phyloP scores from a whole-genome alignment of 2,113 vertebrate species.

The Laticauda laticaudata region DNA sequence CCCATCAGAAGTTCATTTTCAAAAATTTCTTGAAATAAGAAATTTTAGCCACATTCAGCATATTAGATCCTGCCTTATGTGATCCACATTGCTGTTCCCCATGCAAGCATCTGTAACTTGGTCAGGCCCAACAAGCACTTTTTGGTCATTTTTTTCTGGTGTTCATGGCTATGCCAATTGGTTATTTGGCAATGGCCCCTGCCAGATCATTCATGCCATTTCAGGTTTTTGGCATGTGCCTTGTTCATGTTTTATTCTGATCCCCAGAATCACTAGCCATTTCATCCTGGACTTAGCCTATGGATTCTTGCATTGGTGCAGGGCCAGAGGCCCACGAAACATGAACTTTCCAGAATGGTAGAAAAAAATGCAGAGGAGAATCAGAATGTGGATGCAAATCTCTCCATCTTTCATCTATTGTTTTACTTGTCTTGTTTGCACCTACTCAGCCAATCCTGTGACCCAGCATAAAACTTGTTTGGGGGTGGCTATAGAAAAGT shows the following conservation, averaged over 20 bases:
- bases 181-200: background rate
- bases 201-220: background rate
- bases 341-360: background rate
- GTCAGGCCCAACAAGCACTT: too few species aligned
- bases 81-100: background rate
- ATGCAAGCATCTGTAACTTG: background rate
- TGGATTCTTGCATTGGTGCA: background rate
- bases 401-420: background rate
- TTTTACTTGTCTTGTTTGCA: background rate
- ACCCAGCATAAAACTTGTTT: background rate
- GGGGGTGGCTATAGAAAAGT: background rate
- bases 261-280: background rate
- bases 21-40: background rate
- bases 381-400: background rate
- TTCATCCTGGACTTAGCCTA: background rate
- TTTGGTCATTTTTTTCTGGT: background rate
- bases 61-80: background rate
- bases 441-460: background rate
- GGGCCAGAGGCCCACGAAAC: background rate
- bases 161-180: background rate
- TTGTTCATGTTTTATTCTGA: background rate
- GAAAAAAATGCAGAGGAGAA: background rate
- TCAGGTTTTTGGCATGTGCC: background rate
- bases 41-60: background rate
- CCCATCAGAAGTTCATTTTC: background rate